Percentiles rank a stretch among this genome's conserved stretches.
These are phyloP conservation scores for Microcebus tavaratra DNA, from an alignment of 2,113 vertebrate genomes.

Conservation along the genomic window DNA sequence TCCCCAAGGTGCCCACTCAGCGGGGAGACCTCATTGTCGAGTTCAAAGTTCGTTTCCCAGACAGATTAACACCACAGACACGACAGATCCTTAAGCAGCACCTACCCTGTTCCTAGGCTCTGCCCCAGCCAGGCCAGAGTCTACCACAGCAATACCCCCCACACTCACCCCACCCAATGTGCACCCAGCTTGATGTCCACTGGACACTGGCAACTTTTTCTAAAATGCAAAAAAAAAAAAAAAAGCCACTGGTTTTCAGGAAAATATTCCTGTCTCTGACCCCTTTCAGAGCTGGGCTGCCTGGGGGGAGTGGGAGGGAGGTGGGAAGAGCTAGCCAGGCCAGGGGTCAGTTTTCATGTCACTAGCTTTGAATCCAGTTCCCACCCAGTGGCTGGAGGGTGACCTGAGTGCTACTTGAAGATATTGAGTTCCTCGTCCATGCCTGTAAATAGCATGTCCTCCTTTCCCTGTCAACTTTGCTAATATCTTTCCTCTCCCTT, in stretches of 20 bases:
- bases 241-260: conserved; percentile 68
- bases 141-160: conserved; percentile 78
- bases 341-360: conserved; percentile 79
- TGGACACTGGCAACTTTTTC: conserved; percentile 68
- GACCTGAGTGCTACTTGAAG: conserved; percentile 77
- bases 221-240: conserved; percentile 58
- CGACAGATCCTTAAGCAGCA: conserved; percentile 98
- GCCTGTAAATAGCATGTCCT: conserved; percentile 79
- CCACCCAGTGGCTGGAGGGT: conserved; percentile 68
- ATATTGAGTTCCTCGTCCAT: conserved; percentile 59
- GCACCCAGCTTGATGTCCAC: conserved; percentile 60
- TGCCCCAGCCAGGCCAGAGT: conserved; percentile 60
- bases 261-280: conserved; percentile 59
- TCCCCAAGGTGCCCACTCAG: conserved; percentile 96
- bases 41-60: conserved; percentile 97
- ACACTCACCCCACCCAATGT: conserved; percentile 10
- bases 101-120: conserved; percentile 94
- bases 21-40: conserved; percentile 98
- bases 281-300: conserved; percentile 72
- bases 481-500: conserved; percentile 47
- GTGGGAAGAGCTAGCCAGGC: conserved; percentile 67
- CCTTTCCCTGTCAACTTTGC: conserved; percentile 60
- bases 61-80: conserved; percentile 97
- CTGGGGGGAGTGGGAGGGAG: conserved; percentile 60
- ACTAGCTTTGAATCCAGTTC: conserved; percentile 78